These are phyloP conservation scores for Alexandromys fortis DNA, from an alignment of 2,113 vertebrate genomes.

Conservation along the genomic window DNA sequence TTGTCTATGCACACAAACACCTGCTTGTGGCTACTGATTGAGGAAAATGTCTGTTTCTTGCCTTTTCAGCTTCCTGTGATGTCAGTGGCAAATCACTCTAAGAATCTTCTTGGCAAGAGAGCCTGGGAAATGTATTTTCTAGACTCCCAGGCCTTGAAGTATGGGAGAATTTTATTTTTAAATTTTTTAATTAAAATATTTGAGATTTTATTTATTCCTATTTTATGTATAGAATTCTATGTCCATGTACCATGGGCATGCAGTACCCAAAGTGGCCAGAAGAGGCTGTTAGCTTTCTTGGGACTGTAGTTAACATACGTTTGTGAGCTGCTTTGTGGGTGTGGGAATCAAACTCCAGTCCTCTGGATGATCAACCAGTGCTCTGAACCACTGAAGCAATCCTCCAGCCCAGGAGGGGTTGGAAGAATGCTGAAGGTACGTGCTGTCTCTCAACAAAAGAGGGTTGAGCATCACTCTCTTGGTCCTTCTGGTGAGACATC, in stretches of 20 bases:
- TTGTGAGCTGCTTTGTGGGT: neutral
- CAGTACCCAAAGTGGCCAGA: neutral
- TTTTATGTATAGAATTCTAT: neutral
- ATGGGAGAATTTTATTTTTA: neutral
- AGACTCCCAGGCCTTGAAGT: neutral
- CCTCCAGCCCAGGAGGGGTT: neutral
- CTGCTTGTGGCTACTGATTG: neutral
- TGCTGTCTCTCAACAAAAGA: neutral
- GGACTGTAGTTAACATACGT: neutral
- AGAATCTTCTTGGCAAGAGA: neutral
- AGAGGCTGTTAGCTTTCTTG: neutral
- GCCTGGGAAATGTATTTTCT: neutral
- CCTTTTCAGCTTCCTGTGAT: neutral
- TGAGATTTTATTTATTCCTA: neutral
- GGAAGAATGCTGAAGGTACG: neutral
- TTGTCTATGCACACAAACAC: neutral
- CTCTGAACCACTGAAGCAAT: neutral
- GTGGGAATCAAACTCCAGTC: neutral
- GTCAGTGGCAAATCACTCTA: neutral
- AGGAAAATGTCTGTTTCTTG: neutral
- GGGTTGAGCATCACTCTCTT: neutral
- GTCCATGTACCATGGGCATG: neutral
- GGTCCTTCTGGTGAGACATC: neutral
- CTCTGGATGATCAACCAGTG: neutral
- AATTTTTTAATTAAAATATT: neutral